Percentiles rank a stretch among this genome's conserved stretches.
phyloP scores from a whole-genome alignment of 1,140 invertebrate species.

The Neodiprion pinetum region DNA sequence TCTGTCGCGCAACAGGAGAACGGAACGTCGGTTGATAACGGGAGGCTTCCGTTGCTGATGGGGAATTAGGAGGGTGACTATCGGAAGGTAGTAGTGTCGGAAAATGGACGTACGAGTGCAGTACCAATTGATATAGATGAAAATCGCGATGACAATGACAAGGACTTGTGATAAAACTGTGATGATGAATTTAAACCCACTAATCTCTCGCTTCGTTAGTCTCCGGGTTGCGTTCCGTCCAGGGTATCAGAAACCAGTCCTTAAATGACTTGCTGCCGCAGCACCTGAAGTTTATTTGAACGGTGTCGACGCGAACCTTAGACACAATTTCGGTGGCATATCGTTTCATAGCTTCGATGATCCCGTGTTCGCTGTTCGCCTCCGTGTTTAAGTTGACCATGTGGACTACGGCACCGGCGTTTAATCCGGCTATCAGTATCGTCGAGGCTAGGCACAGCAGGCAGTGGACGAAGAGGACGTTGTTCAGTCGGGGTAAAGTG shows the following conservation, averaged over 20 bases:
- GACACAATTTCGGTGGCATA: constrained; percentile 22
- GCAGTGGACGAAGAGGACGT: constrained; percentile 26
- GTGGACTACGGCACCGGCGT: constrained; percentile 21
- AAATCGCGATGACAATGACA: no score
- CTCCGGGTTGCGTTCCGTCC: constrained; percentile 12
- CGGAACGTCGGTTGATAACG: constrained; percentile 24
- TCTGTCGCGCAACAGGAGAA: constrained; percentile 36
- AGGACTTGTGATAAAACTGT: not conserved
- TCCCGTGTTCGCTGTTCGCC: constrained; percentile 20
- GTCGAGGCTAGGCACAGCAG: constrained; percentile 30
- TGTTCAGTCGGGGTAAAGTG: constrained; percentile 11
- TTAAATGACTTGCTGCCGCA: constrained; percentile 30
- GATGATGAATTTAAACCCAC: not conserved
- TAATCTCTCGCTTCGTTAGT: constrained; percentile 16
- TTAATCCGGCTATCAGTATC: constrained; percentile 21
- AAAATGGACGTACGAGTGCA: no score
- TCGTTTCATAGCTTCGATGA: constrained; percentile 24
- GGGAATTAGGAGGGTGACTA: no score
- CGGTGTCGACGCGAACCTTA: constrained; percentile 23
- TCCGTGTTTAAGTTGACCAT: constrained; percentile 23
- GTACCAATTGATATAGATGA: no score
- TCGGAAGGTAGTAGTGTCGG: no score
- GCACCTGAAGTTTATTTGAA: constrained; percentile 33
- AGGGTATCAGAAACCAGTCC: constrained; percentile 34
- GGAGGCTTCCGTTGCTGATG: not conserved